Conservation (phyloP, 1,140 invertebrate genomes). For the Elymnias hypermnestra region DNA sequence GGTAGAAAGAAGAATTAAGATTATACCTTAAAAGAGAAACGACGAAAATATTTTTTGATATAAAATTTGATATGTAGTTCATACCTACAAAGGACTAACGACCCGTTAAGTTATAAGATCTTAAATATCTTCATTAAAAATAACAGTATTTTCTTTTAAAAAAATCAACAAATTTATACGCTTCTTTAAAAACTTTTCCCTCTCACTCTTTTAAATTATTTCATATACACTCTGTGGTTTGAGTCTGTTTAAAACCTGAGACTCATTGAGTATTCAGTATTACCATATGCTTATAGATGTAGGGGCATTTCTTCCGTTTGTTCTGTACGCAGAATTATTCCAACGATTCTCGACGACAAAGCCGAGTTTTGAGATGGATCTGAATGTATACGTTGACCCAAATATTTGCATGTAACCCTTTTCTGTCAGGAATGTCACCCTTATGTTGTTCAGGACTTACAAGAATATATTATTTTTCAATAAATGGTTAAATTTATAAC, state of each 20-base stretch:
- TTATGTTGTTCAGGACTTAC: background rate
- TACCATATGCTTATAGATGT: background rate
- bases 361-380: background rate
- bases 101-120: too few relatives aligned
- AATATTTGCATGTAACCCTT: conserved; percentile 8
- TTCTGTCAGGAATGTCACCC: background rate
- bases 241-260: background rate
- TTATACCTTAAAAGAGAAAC: too few relatives aligned
- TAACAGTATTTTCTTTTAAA: too few relatives aligned
- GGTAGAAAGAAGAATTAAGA: too few relatives aligned
- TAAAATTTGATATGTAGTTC: too few relatives aligned
- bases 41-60: too few relatives aligned
- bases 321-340: background rate
- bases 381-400: conserved; percentile 4
- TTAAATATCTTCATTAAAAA: too few relatives aligned
- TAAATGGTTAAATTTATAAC: background rate
- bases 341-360: conserved; percentile 1
- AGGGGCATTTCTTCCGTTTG: background rate
- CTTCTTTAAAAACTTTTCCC: too few relatives aligned
- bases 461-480: background rate
- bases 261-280: background rate
- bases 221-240: too few relatives aligned
- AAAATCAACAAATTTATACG: too few relatives aligned
- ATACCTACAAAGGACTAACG: too few relatives aligned
- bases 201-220: too few relatives aligned